Evolutionary conservation across 30 jellyfish, hydroid and myxozoan genomes (phyloP).

Genomic region (Pseudorhiza aurosa): DNA sequence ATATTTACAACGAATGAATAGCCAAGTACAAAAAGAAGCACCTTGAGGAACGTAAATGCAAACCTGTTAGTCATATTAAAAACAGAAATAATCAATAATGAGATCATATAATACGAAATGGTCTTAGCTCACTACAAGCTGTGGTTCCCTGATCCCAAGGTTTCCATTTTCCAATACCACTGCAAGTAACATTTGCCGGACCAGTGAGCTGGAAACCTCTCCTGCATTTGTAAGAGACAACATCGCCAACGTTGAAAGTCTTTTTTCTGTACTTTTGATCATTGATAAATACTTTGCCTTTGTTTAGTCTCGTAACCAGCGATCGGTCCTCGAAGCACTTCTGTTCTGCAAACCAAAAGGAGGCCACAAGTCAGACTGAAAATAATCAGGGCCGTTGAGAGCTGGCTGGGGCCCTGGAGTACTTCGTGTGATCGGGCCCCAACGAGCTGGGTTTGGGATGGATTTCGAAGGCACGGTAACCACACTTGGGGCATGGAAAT

Average conservation of each 20-base stretch:
- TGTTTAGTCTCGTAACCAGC: conserved; percentile 6
- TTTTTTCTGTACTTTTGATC: conserved; percentile 8
- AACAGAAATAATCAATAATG: too few relatives aligned
- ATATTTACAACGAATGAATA: too few relatives aligned
- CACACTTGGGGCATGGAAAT: too few relatives aligned
- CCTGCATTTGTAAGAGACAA: conserved; percentile 36
- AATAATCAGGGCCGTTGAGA: background rate
- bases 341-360: conserved; percentile 5
- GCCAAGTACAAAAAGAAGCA: too few relatives aligned
- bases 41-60: too few relatives aligned
- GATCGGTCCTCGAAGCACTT: conserved; percentile 41
- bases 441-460: too few relatives aligned
- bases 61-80: too few relatives aligned
- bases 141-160: conserved; percentile 83
- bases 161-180: conserved; percentile 80
- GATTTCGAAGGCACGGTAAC: too few relatives aligned
- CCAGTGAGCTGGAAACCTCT: conserved; percentile 57
- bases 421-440: too few relatives aligned
- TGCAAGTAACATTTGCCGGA: conserved; percentile 66
- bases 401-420: too few relatives aligned
- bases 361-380: background rate
- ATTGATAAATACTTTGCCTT: conserved; percentile 39
- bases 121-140: conserved; percentile 44
- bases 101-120: background rate
- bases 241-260: conserved; percentile 48